Conservation (phyloP, 2,113 vertebrate species). For the Eptesicus fuscus region DNA sequence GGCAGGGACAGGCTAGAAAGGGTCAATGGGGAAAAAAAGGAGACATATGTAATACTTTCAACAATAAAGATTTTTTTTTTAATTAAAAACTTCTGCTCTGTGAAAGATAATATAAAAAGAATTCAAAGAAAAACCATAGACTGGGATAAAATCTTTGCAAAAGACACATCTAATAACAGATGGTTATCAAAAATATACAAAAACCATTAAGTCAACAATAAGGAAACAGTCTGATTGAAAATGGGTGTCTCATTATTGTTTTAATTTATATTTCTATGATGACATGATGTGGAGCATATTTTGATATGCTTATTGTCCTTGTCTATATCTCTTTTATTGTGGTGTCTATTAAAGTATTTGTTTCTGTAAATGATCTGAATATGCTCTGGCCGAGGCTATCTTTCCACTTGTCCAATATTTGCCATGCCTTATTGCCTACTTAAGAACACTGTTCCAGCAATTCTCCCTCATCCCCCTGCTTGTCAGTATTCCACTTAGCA, state of each 20-base stretch:
- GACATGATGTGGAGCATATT: no score
- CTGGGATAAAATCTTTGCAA: neutral
- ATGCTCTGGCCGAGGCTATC: no score
- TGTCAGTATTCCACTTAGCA: neutral
- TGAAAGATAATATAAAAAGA: neutral
- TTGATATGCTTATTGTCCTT: no score
- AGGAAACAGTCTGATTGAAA: neutral
- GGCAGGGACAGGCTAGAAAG: no score
- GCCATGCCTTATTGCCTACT: neutral
- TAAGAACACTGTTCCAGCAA: neutral
- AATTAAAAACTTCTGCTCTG: neutral
- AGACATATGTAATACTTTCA: no score
- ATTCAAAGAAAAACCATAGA: neutral
- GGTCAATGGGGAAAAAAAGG: no score
- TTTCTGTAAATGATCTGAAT: neutral
- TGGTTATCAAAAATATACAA: neutral
- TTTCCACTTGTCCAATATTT: neutral
- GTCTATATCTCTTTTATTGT: no score
- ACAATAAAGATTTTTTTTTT: neutral
- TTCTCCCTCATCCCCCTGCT: neutral
- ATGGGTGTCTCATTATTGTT: neutral
- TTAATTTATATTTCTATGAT: no score
- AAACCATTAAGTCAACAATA: neutral
- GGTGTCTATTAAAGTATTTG: no score
- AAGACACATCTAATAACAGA: neutral